Evolutionary conservation across 2,888 invertebrate genomes (phyloP), one percentile per base, ranked within the genome.

Genomic region (Phaedon cochleariae): DNA sequence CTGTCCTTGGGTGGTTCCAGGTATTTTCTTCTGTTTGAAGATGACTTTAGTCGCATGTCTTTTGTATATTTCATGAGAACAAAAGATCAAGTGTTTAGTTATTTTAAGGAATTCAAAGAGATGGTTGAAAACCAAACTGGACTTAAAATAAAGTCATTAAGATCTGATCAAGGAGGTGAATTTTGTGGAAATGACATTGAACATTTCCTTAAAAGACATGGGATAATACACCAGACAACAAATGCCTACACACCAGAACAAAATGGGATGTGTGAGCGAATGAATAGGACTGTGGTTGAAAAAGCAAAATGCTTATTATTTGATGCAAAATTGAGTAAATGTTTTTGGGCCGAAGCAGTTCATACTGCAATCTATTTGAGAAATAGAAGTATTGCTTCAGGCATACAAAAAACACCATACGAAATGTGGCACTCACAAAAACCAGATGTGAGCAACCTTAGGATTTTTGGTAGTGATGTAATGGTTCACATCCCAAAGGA

Each of bases 401-500:
- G 34, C 59, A 10, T 55, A 63, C n/a, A 69, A 29, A 71, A 75
- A 68, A 80, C 77, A 1, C 77, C 81, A 78, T 31, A 51, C 20
- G 60, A 69, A 65, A 31, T 60, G 22, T 71, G 67, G 62, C 20
- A 73, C 22, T 72, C 74, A 18, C 57, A 61, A 1, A 81, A 78
- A 70, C 79, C 80, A 15, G 68, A 79, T 65, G 31, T 84, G 0
- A 68, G 62, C 48, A 71, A 80, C 29, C 31, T 82, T 17, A 64
- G 74, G 37, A 73, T 79, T 37, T 84, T 84, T 76, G 82, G 82
- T 15, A 72, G 73, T 20, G 54, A 72, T 46, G 76, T 74, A 3
- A 77, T 77, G 70, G 73, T 72, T 12, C 77, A 79, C 64, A 63
- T 80, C 18, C 77, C 79, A 1, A 76, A 79, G 67, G 72, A 77